Evolutionary conservation across 1,140 invertebrate species (phyloP).

Genomic region (Scaptomyza pallida): DNA sequence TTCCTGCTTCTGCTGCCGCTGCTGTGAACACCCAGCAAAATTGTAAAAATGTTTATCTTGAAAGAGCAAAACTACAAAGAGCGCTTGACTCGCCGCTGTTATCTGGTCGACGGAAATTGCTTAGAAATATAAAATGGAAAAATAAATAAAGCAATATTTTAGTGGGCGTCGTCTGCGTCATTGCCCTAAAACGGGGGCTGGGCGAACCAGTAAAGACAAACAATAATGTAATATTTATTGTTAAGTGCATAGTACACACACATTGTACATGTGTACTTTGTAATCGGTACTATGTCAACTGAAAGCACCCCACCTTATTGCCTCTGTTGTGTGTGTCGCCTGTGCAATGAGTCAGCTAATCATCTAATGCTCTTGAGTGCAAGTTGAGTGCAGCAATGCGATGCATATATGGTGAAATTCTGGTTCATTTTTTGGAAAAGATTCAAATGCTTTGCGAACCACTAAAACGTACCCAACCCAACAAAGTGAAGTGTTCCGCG

Average conservation of each 20-base stretch:
- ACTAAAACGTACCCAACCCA: slow-evolving; percentile 1
- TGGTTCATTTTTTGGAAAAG: no score
- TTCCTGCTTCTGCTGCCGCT: not conserved
- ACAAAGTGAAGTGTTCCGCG: slow-evolving; percentile 21
- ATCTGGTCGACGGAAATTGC: slow-evolving; percentile 40
- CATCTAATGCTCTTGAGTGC: no score
- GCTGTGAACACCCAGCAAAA: not conserved
- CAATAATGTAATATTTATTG: slow-evolving; percentile 11
- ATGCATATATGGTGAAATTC: no score
- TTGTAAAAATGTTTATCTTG: slow-evolving; percentile 14
- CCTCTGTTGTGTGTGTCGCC: not conserved
- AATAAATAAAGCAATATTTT: slow-evolving; percentile 8
- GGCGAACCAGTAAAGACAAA: not conserved
- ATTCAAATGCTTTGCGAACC: not conserved
- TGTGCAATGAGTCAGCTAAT: slow-evolving; percentile 17
- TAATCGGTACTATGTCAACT: slow-evolving; percentile 1
- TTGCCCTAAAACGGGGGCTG: not conserved
- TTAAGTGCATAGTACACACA: not conserved
- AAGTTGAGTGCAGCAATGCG: no score
- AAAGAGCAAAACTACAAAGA: slow-evolving; percentile 7
- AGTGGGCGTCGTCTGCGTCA: slow-evolving; percentile 30
- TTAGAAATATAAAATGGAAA: slow-evolving; percentile 18
- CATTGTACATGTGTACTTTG: slow-evolving; percentile 4
- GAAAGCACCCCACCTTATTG: not conserved
- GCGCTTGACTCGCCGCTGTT: slow-evolving; percentile 20